phyloP scores from a whole-genome alignment of 1,140 invertebrate genomes.

The Bombus fervidus region DNA sequence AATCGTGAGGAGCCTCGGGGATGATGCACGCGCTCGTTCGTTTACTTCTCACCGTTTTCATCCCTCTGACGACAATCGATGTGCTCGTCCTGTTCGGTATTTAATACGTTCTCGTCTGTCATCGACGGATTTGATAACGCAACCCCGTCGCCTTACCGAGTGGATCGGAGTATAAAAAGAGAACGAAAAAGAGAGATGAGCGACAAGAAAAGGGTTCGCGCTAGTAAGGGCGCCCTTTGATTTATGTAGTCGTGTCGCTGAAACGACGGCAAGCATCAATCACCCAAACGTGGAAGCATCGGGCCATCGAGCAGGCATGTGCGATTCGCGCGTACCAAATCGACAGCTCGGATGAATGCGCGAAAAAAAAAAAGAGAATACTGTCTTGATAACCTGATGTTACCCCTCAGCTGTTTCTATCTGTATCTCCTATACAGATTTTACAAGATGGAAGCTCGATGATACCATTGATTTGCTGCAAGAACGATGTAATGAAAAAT shows the following conservation, averaged over 20 bases:
- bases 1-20: neutral
- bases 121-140: conserved; percentile 66
- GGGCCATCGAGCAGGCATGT: conserved; percentile 30
- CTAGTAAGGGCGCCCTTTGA: conserved; percentile 66
- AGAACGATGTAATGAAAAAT: too few relatives aligned
- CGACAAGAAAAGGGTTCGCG: conserved; percentile 53
- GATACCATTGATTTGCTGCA: neutral
- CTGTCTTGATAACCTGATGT: neutral
- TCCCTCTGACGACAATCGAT: conserved; percentile 65
- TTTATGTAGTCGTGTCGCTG: conserved; percentile 73
- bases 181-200: neutral
- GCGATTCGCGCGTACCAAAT: conserved; percentile 45
- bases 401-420: neutral
- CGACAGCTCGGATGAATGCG: conserved; percentile 48
- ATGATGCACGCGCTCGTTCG: conserved; percentile 45
- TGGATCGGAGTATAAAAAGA: neutral
- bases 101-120: conserved; percentile 70
- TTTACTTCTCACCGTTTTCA: conserved; percentile 50
- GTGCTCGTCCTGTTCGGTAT: conserved; percentile 59
- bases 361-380: conserved; percentile 9
- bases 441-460: neutral
- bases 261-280: conserved; percentile 74
- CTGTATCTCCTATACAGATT: neutral
- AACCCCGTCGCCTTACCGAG: neutral
- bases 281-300: conserved; percentile 55